Evolutionary conservation across 2,797 vertebrate genomes (phyloP), one percentile per base, ranked within the genome.

Genomic region (Chloroceryle inda): DNA sequence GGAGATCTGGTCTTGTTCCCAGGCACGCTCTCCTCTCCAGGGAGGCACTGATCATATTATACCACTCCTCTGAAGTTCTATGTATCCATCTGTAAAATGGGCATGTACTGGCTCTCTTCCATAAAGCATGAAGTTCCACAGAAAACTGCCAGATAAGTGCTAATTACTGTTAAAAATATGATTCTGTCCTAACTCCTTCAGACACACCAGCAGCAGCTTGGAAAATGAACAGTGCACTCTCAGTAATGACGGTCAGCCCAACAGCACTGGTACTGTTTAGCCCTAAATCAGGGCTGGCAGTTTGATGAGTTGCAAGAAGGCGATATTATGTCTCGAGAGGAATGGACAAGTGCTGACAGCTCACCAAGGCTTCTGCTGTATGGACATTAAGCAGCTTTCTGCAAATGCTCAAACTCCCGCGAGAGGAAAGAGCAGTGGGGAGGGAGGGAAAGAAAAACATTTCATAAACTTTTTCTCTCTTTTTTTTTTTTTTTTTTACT

Each of bases 261-360:
- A 71, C 89, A 91, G 89, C 77, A 56, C 63, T 38, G 58, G 88
- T 75, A 74, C 47, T 61, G 85, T 86, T 96, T 69, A 91, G 84
- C 81, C 90, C 72, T 47, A 94, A 96, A 94, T 96, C 94, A 95
- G 89, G 69, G 73, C 79, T 94, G 80, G 96, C 95, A 95, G 92
- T 61, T 82, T 94, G 92, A 96, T 85, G 93, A 94, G 89, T 92
- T 88, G 88, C 71, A 91, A 92, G 78, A 95, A 96, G 91, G 85
- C 3, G 21, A 81, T 84, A 92, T 95, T 81, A 67, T 0, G 12
- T 92, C 96, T 95, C 94, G 52, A 79, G 94, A 96, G 96, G 91
- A 93, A 94, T 0, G 89, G 95, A 94, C 95, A 94, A 94, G 79
- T 88, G 95, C 95, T 96, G 95, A 96, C 96, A 96, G 89, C 85